phyloP scores from a whole-genome alignment of 2,797 vertebrate genomes.

The Anabas testudineus region DNA sequence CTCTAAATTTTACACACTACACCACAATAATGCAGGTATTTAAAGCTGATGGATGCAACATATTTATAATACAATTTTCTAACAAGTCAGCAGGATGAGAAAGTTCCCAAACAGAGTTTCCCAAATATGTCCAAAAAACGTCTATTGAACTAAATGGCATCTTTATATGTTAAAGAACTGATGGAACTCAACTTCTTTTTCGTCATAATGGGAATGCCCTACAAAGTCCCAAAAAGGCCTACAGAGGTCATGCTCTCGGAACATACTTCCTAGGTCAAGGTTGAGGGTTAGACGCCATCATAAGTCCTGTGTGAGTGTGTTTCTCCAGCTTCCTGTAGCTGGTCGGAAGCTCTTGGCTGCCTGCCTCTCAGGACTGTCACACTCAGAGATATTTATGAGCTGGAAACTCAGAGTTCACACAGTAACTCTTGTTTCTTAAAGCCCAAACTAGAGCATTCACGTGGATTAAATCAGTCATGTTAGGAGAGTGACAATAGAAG shows the following conservation, averaged over 20 bases:
- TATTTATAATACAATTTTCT: no score
- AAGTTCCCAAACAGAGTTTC: neutral
- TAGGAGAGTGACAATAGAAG: neutral
- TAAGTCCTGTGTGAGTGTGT: constrained; percentile 62
- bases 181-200: neutral
- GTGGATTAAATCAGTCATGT: neutral
- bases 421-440: neutral
- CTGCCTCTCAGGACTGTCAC: constrained; percentile 63
- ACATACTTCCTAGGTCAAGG: constrained; percentile 33
- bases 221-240: constrained; percentile 3
- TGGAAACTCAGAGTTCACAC: constrained; percentile 64
- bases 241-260: constrained; percentile 10
- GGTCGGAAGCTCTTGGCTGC: constrained; percentile 75
- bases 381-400: constrained; percentile 75
- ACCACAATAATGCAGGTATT: no score
- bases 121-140: no score
- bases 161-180: neutral
- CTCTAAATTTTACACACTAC: no score
- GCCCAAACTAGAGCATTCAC: neutral
- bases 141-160: neutral
- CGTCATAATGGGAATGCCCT: neutral
- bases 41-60: no score
- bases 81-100: neutral
- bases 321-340: constrained; percentile 76
- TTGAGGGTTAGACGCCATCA: constrained; percentile 53